These are phyloP conservation scores for Channa maculata DNA, from an alignment of 2,113 vertebrate genomes.

Conservation along the genomic window DNA sequence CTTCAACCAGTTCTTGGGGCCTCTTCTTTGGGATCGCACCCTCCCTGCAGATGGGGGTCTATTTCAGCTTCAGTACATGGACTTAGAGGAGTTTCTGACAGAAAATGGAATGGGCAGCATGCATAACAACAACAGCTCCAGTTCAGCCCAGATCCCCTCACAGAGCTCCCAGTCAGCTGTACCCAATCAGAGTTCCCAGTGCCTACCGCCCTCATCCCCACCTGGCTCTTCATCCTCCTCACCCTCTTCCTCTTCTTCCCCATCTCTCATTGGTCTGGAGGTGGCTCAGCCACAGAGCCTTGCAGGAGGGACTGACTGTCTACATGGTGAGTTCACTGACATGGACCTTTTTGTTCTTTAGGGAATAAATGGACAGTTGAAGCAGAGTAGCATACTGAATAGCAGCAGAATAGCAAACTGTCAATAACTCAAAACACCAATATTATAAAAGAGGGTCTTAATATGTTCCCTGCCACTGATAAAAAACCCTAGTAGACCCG, in stretches of 20 bases:
- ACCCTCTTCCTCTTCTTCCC: conserved; percentile 78
- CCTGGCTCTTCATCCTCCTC: conserved; percentile 79
- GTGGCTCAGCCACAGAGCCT: conserved; percentile 79
- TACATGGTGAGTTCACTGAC: conserved; percentile 79
- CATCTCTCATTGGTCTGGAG: conserved; percentile 82
- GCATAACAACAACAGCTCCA: conserved; percentile 81
- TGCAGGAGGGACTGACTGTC: conserved; percentile 73
- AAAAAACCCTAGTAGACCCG: conserved; percentile 27
- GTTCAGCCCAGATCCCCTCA: conserved; percentile 83
- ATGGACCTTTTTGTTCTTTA: conserved; percentile 7
- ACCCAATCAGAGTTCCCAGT: conserved; percentile 86
- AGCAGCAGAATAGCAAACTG: too few species aligned
- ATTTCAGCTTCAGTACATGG: conserved; percentile 89
- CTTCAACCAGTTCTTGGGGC: conserved; percentile 83
- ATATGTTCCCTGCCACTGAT: conserved; percentile 47
- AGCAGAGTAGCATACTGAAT: conserved; percentile 1
- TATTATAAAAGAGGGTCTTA: background rate
- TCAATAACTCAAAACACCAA: conserved; percentile 30
- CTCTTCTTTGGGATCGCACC: conserved; percentile 84
- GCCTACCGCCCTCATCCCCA: conserved; percentile 81
- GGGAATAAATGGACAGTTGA: conserved; percentile 9
- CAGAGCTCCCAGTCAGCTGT: conserved; percentile 84
- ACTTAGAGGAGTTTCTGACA: conserved; percentile 86
- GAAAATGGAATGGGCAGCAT: conserved; percentile 86
- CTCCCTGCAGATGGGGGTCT: conserved; percentile 83